Evolutionary conservation across 2,113 vertebrate species (phyloP).

Genomic region (Scophthalmus maximus): DNA sequence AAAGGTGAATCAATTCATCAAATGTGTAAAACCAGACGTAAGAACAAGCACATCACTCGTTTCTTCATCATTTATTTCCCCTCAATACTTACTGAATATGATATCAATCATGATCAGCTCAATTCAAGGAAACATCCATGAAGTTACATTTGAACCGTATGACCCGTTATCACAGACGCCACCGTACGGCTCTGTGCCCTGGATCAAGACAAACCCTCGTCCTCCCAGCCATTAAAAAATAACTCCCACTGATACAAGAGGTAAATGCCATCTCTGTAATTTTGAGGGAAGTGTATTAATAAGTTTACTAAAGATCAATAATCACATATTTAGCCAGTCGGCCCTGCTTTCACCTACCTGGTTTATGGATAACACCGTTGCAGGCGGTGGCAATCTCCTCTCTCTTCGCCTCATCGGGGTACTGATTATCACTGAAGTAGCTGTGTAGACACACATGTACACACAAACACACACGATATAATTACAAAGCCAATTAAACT

Average conservation of each 20-base stretch:
- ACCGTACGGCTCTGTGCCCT: too few species aligned
- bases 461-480: not conserved
- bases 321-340: too few species aligned
- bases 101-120: too few species aligned
- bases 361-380: constrained; percentile 97
- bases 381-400: constrained; percentile 98
- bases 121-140: not conserved
- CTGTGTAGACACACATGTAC: constrained; percentile 70
- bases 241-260: too few species aligned
- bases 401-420: constrained; percentile 96
- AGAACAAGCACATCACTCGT: too few species aligned
- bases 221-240: not conserved
- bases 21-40: too few species aligned
- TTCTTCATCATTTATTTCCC: too few species aligned
- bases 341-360: constrained; percentile 83
- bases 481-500: not conserved
- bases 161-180: not conserved
- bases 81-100: too few species aligned
- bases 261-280: too few species aligned
- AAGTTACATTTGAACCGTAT: not conserved
- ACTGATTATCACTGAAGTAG: constrained; percentile 99
- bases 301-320: too few species aligned
- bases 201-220: not conserved
- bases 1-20: too few species aligned
- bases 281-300: not conserved